A percentile compares a stretch with the other conserved stretches of the same genome.
Conservation (phyloP, 2,797 vertebrate species). For the Betta splendens region DNA sequence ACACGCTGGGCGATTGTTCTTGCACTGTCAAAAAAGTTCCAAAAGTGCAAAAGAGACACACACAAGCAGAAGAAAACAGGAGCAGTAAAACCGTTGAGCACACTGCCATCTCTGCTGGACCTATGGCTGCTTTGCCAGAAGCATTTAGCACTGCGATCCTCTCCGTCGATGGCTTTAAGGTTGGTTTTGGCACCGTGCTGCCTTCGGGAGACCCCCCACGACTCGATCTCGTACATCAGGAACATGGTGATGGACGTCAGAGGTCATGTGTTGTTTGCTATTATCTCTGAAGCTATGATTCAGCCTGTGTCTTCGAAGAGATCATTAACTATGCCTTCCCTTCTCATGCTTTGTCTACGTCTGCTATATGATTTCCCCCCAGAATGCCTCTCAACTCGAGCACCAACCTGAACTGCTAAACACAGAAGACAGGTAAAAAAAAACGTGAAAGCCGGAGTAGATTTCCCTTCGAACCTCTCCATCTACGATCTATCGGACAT, state of each 20-base stretch:
- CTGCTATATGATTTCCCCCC: conserved; percentile 39
- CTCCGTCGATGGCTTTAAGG: conserved; percentile 61
- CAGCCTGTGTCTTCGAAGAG: conserved; percentile 32
- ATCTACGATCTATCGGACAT: conserved; percentile 24
- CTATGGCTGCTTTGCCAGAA: conserved; percentile 62
- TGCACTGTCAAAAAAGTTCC: conserved; percentile 44
- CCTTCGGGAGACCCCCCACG: conserved; percentile 55
- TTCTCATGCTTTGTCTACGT: neutral
- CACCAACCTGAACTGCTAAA: conserved; percentile 11
- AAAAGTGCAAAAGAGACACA: conserved; percentile 59
- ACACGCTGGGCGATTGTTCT: conserved; percentile 45
- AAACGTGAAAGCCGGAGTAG: conserved; percentile 26
- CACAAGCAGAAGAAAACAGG: conserved; percentile 39
- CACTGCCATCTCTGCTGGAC: conserved; percentile 37
- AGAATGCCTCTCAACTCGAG: conserved; percentile 25
- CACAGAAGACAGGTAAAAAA: conserved; percentile 45
- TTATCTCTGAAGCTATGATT: conserved; percentile 37
- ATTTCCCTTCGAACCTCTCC: conserved; percentile 25
- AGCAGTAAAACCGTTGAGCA: conserved; percentile 23
- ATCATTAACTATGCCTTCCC: conserved; percentile 9
- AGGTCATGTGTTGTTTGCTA: conserved; percentile 42
- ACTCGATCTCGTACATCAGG: conserved; percentile 23
- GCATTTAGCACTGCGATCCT: conserved; percentile 52
- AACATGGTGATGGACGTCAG: conserved; percentile 43
- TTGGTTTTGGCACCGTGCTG: conserved; percentile 67